Conservation (phyloP, 2,888 invertebrate genomes). For the Standfussiana lucernea region DNA sequence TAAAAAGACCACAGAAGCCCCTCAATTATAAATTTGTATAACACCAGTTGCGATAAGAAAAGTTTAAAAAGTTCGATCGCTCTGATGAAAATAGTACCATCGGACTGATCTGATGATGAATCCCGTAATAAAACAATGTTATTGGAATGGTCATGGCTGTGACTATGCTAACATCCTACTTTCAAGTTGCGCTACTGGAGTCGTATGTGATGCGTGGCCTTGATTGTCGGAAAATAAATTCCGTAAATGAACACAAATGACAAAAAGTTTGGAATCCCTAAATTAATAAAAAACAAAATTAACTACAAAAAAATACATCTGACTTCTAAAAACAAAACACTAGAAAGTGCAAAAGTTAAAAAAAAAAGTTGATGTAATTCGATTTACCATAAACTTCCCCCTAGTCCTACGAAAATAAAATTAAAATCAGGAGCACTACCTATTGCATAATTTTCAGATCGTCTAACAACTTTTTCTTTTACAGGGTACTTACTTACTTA, state of each 20-base stretch:
- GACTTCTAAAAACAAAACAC: not conserved
- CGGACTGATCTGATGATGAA: not conserved
- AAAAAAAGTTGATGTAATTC: too few species aligned
- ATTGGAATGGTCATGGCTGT: not conserved
- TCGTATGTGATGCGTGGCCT: not conserved
- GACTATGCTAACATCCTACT: not conserved
- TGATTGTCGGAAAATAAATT: not conserved
- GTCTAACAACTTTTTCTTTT: not conserved
- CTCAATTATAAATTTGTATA: not conserved
- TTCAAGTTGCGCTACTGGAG: not conserved
- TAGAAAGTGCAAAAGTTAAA: too few species aligned
- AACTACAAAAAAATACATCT: not conserved
- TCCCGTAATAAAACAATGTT: not conserved
- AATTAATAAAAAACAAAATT: not conserved
- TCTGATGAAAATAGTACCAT: not conserved
- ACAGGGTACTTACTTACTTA: not conserved
- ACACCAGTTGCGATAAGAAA: not conserved
- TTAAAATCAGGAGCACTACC: not conserved
- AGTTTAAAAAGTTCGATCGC: too few species aligned
- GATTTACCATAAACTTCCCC: not conserved
- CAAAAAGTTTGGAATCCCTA: not conserved
- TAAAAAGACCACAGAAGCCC: not conserved
- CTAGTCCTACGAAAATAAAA: not conserved
- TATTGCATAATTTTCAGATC: not conserved
- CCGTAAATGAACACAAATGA: not conserved